These are phyloP conservation scores for Paramisgurnus dabryanus DNA, from an alignment of 2,113 vertebrate species.

Conservation along the genomic window DNA sequence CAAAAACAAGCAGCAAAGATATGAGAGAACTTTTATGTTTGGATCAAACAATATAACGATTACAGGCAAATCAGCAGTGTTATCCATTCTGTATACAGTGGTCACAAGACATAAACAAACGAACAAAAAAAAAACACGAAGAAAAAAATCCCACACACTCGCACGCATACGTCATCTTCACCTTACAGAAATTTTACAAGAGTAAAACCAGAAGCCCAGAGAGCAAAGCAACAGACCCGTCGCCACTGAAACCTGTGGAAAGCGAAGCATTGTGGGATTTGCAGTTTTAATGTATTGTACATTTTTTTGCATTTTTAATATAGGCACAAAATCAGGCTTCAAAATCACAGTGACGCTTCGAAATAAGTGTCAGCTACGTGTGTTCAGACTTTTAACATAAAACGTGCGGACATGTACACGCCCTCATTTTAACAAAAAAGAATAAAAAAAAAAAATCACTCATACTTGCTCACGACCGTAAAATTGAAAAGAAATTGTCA, in stretches of 20 bases:
- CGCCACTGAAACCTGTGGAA: slow-evolving; percentile 15
- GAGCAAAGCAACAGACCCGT: slow-evolving; percentile 43
- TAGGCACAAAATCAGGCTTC: slow-evolving; percentile 61
- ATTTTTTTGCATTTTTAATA: slow-evolving; percentile 39
- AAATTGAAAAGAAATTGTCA: slow-evolving; percentile 58
- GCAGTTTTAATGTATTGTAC: slow-evolving; percentile 34
- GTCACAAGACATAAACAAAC: slow-evolving; percentile 24
- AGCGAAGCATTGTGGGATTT: slow-evolving; percentile 40
- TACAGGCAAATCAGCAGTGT: slow-evolving; percentile 46
- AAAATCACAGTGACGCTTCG: slow-evolving; percentile 58
- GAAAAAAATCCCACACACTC: neutral
- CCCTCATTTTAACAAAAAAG: slow-evolving; percentile 22
- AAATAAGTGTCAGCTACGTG: slow-evolving; percentile 56
- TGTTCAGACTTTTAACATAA: slow-evolving; percentile 51
- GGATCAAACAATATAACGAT: slow-evolving; percentile 44
- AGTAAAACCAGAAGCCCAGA: slow-evolving; percentile 46
- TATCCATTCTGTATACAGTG: slow-evolving; percentile 37
- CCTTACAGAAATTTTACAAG: slow-evolving; percentile 7
- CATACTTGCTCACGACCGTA: slow-evolving; percentile 19
- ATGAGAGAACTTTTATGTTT: slow-evolving; percentile 44
- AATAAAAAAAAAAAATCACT: neutral
- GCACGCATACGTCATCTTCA: slow-evolving; percentile 18
- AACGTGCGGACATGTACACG: neutral
- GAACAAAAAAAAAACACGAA: neutral
- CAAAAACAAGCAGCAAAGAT: slow-evolving; percentile 39